Conservation (phyloP, 2,797 vertebrate genomes). For the Tragelaphus oryx region DNA sequence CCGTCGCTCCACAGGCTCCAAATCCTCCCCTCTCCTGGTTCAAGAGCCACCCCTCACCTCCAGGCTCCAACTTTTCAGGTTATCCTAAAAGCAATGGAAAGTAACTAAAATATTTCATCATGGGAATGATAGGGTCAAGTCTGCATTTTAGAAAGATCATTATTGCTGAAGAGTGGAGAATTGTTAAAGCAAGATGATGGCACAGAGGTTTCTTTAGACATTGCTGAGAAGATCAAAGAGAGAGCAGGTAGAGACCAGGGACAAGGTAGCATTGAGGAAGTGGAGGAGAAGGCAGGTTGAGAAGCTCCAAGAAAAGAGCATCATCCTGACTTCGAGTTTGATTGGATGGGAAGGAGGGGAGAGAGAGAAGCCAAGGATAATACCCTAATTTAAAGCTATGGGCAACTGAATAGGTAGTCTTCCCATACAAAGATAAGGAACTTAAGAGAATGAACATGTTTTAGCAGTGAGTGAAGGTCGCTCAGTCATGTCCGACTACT, state of each 20-base stretch:
- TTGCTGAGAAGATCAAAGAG: not conserved
- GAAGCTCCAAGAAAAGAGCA: not conserved
- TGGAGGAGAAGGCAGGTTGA: not conserved
- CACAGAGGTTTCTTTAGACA: not conserved
- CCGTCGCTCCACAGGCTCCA: not conserved
- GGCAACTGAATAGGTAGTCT: not conserved
- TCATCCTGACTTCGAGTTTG: not conserved
- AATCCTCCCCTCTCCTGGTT: not conserved
- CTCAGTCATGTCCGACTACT: fast-evolving
- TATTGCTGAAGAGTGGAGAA: not conserved
- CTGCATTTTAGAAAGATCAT: not conserved
- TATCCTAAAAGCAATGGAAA: not conserved
- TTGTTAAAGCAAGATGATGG: not conserved
- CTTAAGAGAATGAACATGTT: not conserved
- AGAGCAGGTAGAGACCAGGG: not conserved
- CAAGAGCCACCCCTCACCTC: not conserved
- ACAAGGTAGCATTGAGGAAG: not conserved
- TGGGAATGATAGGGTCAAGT: not conserved
- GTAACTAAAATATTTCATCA: not conserved
- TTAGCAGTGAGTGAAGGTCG: not conserved
- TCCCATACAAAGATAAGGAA: not conserved
- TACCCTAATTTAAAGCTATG: not conserved
- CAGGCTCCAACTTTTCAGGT: not conserved
- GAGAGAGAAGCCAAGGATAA: not conserved
- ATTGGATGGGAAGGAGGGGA: not conserved